Base-by-base conservation (phyloP, 1,140 invertebrate genomes). In the Pogonomyrmex barbatus region DNA sequence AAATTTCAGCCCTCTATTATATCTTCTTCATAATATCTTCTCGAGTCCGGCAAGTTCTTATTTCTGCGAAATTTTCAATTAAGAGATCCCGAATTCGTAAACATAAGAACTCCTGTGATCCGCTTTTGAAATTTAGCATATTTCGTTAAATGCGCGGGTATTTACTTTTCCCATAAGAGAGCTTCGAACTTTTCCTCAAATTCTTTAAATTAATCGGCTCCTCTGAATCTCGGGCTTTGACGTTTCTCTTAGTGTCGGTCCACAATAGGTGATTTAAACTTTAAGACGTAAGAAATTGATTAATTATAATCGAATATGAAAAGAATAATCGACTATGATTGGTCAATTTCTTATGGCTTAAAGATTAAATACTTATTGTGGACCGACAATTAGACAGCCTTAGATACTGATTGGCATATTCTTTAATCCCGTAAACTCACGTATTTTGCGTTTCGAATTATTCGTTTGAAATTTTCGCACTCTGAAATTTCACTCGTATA, bases 401-500 rank as follows among this genome's bases (percentile, higher is more conserved):
- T 2, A 10, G 12, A 68, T 68, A 30, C 4, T 14, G 65, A 68
- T 50, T 68, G 42, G 24, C 42, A 36, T 42, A 17, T 50, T 68
- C 3, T 54, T 68, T 17, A 70, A 54, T 75, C 39, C 39, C n/a
- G 10, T 14, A 75, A 30, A 58, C 42, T 75, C 14, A 4, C 39
- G 14, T 58, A 58, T 75, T 75, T 60, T 75, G 42, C 10, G 30
- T 75, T n/a, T 42, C 24, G 54, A 75, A 45, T 58, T 58, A 58
- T 75, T 60, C 39, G 24, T 75, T 24, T 8, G 36, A 75, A 75
- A 75, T 45, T 47, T 62, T 77, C 42, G 24, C 42, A 54, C 30
- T 54, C n/a, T 17, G 24, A 67, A 78, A 79, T 79, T 67, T 79
- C 14, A 52, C 60, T 30, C 17, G 45, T 52, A 67, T 39, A 70